Percentiles rank a stretch among this genome's conserved stretches.
Evolutionary conservation across 2,888 invertebrate species (phyloP).

Genomic region (Eubasilissa splendida): DNA sequence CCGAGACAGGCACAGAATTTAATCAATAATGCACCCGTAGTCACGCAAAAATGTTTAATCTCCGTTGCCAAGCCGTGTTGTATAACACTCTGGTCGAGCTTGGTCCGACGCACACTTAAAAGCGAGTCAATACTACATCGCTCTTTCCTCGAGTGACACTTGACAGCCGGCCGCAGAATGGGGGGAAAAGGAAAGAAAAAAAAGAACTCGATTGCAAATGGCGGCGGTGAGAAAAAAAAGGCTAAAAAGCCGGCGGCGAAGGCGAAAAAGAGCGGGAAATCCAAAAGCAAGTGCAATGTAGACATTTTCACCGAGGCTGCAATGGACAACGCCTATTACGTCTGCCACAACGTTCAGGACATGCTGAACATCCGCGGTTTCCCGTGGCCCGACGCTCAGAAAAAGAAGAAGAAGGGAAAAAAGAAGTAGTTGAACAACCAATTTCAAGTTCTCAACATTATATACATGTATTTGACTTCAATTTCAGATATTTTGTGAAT

Average conservation of each 20-base stretch:
- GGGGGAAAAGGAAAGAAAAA: constrained; percentile 69
- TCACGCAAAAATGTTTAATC: background rate
- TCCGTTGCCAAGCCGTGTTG: background rate
- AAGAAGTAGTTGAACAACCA: background rate
- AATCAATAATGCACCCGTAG: constrained; percentile 12
- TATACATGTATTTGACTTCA: no score
- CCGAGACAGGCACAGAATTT: constrained; percentile 17
- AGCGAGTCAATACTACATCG: background rate
- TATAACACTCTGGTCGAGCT: background rate
- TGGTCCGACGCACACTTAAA: no score
- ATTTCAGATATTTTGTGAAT: no score
- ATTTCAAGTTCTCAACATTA: no score
- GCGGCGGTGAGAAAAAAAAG: constrained; percentile 69
- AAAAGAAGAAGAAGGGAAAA: constrained; percentile 78
- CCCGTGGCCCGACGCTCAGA: constrained; percentile 89
- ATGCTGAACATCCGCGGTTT: constrained; percentile 89
- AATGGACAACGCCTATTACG: constrained; percentile 95
- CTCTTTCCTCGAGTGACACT: background rate
- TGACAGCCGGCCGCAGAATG: constrained; percentile 61
- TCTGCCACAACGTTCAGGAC: constrained; percentile 94
- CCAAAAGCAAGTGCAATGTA: constrained; percentile 80
- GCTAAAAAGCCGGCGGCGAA: constrained; percentile 66
- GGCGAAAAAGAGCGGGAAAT: constrained; percentile 72
- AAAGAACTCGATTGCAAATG: constrained; percentile 60
- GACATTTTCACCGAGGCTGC: constrained; percentile 92